Conservation (phyloP, 1,140 invertebrate species). For the Phortica variegata region DNA sequence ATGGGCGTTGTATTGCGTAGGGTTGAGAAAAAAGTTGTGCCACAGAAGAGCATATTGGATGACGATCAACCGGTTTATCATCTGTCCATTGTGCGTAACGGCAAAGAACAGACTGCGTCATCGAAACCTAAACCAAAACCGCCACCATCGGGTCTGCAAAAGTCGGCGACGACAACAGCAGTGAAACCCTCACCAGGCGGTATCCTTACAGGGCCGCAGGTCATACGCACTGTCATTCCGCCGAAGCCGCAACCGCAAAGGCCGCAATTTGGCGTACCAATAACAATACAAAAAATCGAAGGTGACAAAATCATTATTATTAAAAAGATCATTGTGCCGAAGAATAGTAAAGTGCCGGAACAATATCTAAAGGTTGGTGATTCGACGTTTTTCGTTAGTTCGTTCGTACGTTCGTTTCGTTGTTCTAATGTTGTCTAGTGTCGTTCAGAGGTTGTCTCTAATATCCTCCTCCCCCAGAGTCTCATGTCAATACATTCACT, state of each 20-base stretch:
- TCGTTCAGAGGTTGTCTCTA: slow-evolving; percentile 22
- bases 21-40: slow-evolving; percentile 42
- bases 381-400: neutral
- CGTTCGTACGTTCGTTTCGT: neutral
- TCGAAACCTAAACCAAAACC: slow-evolving; percentile 46
- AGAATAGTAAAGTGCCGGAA: slow-evolving; percentile 56
- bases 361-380: slow-evolving; percentile 55
- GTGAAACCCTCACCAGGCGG: slow-evolving; percentile 39
- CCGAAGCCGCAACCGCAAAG: slow-evolving; percentile 32
- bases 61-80: slow-evolving; percentile 52
- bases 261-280: slow-evolving; percentile 41
- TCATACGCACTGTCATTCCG: slow-evolving; percentile 17
- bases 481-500: neutral
- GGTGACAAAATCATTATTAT: slow-evolving; percentile 57
- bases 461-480: slow-evolving; percentile 3
- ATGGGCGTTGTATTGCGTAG: slow-evolving; percentile 49
- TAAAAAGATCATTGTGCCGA: slow-evolving; percentile 51
- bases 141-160: slow-evolving; percentile 20
- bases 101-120: slow-evolving; percentile 35
- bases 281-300: slow-evolving; percentile 53
- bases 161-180: slow-evolving; percentile 14
- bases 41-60: slow-evolving; percentile 52
- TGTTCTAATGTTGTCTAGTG: slow-evolving; percentile 13
- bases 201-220: slow-evolving; percentile 45
- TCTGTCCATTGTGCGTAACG: slow-evolving; percentile 48